These are phyloP conservation scores for Acrocephalus scirpaceus DNA, from an alignment of 2,797 vertebrate genomes.

Conservation along the genomic window DNA sequence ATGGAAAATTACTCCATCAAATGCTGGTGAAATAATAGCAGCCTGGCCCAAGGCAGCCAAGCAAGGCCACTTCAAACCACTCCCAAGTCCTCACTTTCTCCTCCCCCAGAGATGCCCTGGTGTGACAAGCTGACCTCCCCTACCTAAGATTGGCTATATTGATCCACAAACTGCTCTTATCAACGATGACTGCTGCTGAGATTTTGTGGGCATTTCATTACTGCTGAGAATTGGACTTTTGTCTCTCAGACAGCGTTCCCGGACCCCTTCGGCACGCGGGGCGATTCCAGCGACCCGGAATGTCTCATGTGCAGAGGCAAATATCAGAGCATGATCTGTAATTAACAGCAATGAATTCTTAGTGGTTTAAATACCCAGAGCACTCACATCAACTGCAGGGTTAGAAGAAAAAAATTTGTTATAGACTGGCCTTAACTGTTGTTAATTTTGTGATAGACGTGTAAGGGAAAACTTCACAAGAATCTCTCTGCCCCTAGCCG, in stretches of 20 bases:
- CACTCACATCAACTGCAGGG: neutral
- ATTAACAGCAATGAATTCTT: constrained; percentile 43
- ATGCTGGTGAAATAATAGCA: neutral
- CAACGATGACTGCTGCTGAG: constrained; percentile 43
- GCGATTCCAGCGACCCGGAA: constrained; percentile 45
- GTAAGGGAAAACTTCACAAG: neutral
- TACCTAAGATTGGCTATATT: constrained; percentile 73
- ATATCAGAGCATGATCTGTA: constrained; percentile 47
- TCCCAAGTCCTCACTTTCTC: neutral
- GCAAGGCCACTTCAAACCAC: constrained; percentile 13
- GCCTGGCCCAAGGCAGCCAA: neutral
- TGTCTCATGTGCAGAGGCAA: constrained; percentile 46
- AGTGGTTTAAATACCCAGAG: constrained; percentile 41
- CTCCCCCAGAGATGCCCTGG: constrained; percentile 65
- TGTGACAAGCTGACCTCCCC: constrained; percentile 69
- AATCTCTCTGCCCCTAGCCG: neutral
- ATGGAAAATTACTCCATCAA: neutral
- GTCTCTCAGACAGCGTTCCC: neutral
- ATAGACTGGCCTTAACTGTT: neutral
- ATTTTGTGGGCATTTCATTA: constrained; percentile 46
- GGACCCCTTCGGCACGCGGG: constrained; percentile 50
- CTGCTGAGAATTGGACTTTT: constrained; percentile 42
- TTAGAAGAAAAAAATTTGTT: neutral
- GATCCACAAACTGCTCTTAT: constrained; percentile 72
- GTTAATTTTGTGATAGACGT: neutral